Evolutionary conservation across 2,113 vertebrate genomes (phyloP).

Genomic region (Poecilia latipinna): DNA sequence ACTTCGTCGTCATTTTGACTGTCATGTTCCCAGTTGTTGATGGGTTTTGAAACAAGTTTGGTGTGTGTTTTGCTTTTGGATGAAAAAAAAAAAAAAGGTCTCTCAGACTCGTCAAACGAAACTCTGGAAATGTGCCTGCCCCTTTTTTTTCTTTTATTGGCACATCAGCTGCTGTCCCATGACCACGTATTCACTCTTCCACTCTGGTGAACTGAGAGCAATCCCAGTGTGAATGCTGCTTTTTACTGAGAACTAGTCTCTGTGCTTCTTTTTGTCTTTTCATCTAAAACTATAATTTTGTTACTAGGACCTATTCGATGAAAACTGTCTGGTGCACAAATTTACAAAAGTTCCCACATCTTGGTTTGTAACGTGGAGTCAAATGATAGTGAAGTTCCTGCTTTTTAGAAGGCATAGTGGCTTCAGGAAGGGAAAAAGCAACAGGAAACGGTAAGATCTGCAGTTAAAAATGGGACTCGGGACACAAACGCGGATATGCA

Average conservation of each 20-base stretch:
- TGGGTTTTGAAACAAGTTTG: background rate
- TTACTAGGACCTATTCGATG: background rate
- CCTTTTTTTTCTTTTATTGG: constrained; percentile 61
- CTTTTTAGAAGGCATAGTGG: constrained; percentile 16
- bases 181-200: constrained; percentile 62
- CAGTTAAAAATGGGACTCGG: constrained; percentile 35
- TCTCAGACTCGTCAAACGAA: constrained; percentile 9
- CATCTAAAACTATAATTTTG: background rate
- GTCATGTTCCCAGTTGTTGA: background rate
- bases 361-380: background rate
- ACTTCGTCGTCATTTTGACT: constrained; percentile 15
- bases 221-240: background rate
- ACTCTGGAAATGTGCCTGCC: constrained; percentile 8
- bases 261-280: background rate
- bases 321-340: background rate
- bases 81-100: constrained; percentile 4
- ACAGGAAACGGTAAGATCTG: constrained; percentile 52
- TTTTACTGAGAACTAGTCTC: background rate
- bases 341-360: background rate
- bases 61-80: background rate
- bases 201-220: constrained; percentile 24
- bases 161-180: constrained; percentile 46
- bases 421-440: constrained; percentile 1
- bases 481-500: constrained; percentile 64
- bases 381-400: constrained; percentile 15